A percentile compares a stretch with the other conserved stretches of the same genome.
Evolutionary conservation across 2,113 vertebrate genomes (phyloP).

Genomic region (Oenanthe oenanthe): DNA sequence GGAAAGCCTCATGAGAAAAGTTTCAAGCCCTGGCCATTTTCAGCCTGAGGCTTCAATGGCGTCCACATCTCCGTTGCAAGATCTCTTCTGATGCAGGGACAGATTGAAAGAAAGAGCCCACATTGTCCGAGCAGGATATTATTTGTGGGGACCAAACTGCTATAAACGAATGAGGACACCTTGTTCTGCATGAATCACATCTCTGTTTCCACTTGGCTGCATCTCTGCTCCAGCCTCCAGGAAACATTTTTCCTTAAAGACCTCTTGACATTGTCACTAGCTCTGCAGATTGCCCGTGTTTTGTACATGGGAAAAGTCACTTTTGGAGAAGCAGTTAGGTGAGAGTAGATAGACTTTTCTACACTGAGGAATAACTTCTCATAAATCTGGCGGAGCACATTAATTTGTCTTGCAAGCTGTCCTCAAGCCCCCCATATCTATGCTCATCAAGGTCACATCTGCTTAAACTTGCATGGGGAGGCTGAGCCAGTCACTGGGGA

Average conservation of each 20-base stretch:
- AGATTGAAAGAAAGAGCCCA: neutral
- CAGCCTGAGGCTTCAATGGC: no score
- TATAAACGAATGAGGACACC: conserved; percentile 5
- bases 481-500: neutral
- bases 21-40: no score
- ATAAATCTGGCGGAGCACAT: neutral
- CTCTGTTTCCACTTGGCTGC: neutral
- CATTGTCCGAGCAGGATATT: neutral
- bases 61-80: conserved; percentile 13
- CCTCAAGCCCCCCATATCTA: neutral
- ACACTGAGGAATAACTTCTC: neutral
- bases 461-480: neutral
- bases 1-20: no score
- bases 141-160: neutral
- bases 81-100: neutral
- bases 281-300: neutral
- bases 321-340: conserved; percentile 24
- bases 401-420: conserved; percentile 13
- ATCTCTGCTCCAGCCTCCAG: neutral
- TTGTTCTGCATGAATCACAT: neutral
- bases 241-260: conserved; percentile 37
- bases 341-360: conserved; percentile 21
- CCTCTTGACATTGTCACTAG: conserved; percentile 16
- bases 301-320: neutral
- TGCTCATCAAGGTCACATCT: conserved; percentile 53